Base-by-base conservation (phyloP, 2,888 invertebrate genomes). In the Dioctria rufipes region DNA sequence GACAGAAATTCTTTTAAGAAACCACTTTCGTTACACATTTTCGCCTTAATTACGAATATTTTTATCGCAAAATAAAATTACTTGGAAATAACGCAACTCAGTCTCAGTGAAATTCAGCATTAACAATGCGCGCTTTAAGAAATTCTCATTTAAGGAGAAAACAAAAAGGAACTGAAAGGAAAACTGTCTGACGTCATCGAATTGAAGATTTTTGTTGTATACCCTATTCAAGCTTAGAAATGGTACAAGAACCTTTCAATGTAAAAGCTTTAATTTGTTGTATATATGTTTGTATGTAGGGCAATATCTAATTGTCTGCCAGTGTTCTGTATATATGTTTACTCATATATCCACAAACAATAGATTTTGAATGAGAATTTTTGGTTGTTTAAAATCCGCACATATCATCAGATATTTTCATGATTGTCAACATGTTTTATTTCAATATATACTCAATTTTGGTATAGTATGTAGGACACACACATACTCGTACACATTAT, bases 141-240 rank as follows among this genome's bases (percentile, higher is more conserved):
- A 51, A 25, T 2, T 25, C 51, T 69, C 69, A 13, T 69, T 51
- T 37, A 54, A 54, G 39, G 25, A 54, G 51, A 69, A 69, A 69
- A 69, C 51, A 69, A 37, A 69, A 69, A 69, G 6, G 43, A 69
- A 69, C 5, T 3, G 67, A 46, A 49, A 51, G n/a, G 37, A 37
- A 37, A 69, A n/a, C 4, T 51, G 0, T 69, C 69, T 69, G 69
- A 69, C 69, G 51, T 69, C 69, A 69, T 51, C 51, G 49, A 69
- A 69, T 69, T 69, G 69, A 69, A 39, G 49, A 69, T 39, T 69
- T 69, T 69, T 69, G 69, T 69, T 39, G n/a, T 51, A 37, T 39
- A 39, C 69, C 69, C 69, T 43, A 46, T 67, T 42, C 49, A 46
- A 8, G 9, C 25, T 9, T 69, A 39, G 37, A 69, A 69, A 39